Percentiles rank a stretch among this genome's conserved stretches.
These are phyloP conservation scores for Anthoscopus minutus DNA, from an alignment of 2,113 vertebrate genomes.

Conservation along the genomic window DNA sequence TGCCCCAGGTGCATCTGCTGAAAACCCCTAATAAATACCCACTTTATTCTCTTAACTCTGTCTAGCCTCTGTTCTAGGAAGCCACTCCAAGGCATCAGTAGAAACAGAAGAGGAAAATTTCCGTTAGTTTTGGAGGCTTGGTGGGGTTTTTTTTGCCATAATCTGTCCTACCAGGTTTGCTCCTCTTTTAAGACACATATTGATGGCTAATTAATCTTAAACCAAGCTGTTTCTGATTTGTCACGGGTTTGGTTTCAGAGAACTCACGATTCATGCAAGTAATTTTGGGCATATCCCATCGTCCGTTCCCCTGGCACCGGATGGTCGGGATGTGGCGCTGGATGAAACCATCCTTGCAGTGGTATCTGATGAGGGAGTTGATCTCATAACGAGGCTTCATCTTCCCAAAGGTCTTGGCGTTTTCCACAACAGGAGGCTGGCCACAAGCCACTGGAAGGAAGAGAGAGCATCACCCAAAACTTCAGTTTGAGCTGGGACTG, in stretches of 20 bases:
- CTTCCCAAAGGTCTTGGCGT: constrained; percentile 90
- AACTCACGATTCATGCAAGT: constrained; percentile 94
- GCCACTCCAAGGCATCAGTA: not conserved
- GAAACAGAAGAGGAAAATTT: not conserved
- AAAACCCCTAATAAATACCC: not conserved
- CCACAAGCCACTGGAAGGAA: constrained; percentile 84
- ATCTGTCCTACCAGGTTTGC: not conserved
- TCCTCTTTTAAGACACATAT: not conserved
- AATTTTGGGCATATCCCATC: constrained; percentile 92
- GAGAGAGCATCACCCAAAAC: not conserved
- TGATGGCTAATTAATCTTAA: not conserved
- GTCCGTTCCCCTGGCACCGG: constrained; percentile 87
- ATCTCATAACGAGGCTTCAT: constrained; percentile 90
- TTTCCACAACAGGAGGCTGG: constrained; percentile 91
- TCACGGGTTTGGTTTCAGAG: constrained; percentile 31
- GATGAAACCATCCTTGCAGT: constrained; percentile 91
- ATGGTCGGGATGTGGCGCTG: constrained; percentile 93
- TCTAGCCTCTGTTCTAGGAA: not conserved
- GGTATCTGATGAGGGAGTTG: constrained; percentile 93
- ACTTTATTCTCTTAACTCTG: not conserved
- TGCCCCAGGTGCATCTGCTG: accelerated
- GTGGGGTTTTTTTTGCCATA: not conserved
- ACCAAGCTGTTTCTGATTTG: not conserved
- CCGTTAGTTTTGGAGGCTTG: not conserved
- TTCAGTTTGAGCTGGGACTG: not conserved